Evolutionary conservation across 2,888 invertebrate species (phyloP).

Genomic region (Heliconius aoede): DNA sequence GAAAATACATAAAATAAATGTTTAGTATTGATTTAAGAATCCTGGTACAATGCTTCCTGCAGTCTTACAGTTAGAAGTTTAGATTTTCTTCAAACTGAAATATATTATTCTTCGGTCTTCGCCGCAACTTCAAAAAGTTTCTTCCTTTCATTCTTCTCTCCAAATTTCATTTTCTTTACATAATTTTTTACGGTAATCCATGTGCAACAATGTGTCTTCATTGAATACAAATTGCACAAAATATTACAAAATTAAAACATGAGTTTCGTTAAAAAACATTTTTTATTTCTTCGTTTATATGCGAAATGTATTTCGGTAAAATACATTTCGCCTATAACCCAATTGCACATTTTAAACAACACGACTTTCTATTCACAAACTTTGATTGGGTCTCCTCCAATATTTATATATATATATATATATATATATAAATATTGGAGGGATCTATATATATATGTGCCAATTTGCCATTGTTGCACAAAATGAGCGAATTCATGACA

Average conservation of each 20-base stretch:
- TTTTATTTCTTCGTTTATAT: no score
- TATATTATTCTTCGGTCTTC: neutral
- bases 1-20: neutral
- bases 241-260: neutral
- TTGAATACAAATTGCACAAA: neutral
- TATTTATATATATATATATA: no score
- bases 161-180: neutral
- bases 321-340: no score
- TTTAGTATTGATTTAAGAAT: neutral
- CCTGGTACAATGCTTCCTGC: neutral
- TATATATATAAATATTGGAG: no score
- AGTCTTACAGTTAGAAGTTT: slow-evolving; percentile 9
- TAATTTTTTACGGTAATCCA: neutral
- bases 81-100: neutral
- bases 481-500: neutral
- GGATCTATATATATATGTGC: no score
- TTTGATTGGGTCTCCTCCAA: neutral
- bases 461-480: neutral
- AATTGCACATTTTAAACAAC: neutral
- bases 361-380: neutral
- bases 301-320: no score
- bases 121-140: neutral
- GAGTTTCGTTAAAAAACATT: neutral
- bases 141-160: neutral
- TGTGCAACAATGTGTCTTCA: neutral